Percentiles rank a stretch among this genome's conserved stretches.
Conservation (phyloP, 2,797 vertebrate genomes). For the Florisuga fusca region DNA sequence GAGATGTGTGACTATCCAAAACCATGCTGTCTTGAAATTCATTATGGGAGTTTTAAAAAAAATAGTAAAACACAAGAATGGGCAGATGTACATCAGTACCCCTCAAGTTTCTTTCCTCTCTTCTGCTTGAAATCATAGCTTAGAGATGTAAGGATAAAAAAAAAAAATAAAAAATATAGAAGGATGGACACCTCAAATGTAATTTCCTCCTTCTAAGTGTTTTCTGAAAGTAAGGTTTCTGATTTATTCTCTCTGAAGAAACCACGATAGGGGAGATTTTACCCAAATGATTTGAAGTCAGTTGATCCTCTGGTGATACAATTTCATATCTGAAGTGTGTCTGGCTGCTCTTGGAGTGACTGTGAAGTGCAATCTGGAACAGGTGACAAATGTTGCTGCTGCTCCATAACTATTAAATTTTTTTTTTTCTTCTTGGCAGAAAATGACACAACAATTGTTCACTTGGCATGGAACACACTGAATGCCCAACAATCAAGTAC, state of each 20-base stretch:
- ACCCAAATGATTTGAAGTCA: neutral
- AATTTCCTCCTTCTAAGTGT: neutral
- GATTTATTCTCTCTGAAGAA: neutral
- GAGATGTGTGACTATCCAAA: neutral
- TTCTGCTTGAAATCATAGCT: neutral
- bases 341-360: neutral
- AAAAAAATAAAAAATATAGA: neutral
- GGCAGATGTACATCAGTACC: neutral
- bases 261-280: neutral
- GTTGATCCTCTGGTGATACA: neutral
- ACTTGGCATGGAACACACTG: neutral
- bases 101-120: neutral
- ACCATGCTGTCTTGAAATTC: fast-evolving
- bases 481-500: neutral
- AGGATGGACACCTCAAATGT: neutral
- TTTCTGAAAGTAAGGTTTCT: neutral
- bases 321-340: neutral
- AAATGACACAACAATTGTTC: neutral
- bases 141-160: neutral
- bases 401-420: neutral
- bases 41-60: neutral
- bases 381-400: neutral
- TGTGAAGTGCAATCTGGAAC: neutral
- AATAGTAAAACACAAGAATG: neutral
- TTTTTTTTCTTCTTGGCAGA: neutral